Evolutionary conservation across 2,797 vertebrate genomes (phyloP).

Genomic region (Crocodylus rhombifer): DNA sequence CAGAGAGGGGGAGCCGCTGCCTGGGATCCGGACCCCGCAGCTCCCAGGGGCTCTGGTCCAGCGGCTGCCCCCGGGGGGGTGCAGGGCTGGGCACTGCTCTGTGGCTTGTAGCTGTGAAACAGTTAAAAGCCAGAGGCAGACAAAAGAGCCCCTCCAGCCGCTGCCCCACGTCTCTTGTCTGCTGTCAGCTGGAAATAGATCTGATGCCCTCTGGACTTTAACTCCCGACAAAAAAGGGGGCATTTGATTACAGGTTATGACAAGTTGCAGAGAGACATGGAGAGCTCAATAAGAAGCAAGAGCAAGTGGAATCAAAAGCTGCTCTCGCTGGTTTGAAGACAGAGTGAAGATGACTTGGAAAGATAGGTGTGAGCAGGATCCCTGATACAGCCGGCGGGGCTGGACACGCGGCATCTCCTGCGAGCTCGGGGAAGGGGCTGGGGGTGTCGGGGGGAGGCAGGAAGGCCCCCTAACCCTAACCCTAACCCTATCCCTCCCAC

Average conservation of each 20-base stretch:
- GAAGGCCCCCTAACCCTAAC: neutral
- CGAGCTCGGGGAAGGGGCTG: constrained; percentile 58
- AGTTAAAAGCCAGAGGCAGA: constrained; percentile 42
- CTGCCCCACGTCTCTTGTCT: constrained; percentile 53
- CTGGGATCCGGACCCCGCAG: neutral
- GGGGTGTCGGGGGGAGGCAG: rapidly evolving
- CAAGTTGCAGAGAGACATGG: constrained; percentile 81
- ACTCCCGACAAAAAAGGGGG: constrained; percentile 72
- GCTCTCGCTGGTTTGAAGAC: constrained; percentile 81
- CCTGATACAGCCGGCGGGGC: constrained; percentile 77
- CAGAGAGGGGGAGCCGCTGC: rapidly evolving
- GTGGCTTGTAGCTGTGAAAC: neutral
- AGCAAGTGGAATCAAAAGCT: constrained; percentile 77
- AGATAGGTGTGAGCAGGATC: constrained; percentile 81
- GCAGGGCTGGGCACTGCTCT: neutral
- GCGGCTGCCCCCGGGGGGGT: neutral
- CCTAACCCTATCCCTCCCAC: constrained; percentile 38
- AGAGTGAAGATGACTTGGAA: constrained; percentile 80
- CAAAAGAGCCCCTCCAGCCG: constrained; percentile 38
- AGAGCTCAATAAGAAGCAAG: constrained; percentile 78
- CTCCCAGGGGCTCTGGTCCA: neutral
- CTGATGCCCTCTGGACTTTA: constrained; percentile 84
- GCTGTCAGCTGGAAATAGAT: constrained; percentile 83
- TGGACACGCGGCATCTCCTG: constrained; percentile 79
- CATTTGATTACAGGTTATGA: constrained; percentile 87